These are phyloP conservation scores for Xiphorhynchus erythropygius DNA, from an alignment of 2,797 vertebrate genomes.

Conservation along the genomic window DNA sequence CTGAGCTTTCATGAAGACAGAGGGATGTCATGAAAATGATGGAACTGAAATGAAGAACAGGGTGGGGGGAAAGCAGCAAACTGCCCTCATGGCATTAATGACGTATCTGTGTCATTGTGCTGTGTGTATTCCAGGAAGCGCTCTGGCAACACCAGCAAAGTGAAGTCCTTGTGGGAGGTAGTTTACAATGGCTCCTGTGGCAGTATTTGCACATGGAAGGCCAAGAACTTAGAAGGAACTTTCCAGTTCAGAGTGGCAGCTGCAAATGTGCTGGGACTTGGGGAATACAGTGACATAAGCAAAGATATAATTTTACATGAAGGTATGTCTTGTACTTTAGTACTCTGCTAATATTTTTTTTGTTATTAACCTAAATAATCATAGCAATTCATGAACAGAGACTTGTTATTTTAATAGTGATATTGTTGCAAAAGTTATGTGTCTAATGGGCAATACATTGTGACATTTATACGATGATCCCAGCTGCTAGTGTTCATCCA, in stretches of 20 bases:
- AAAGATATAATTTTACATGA: conserved; percentile 48
- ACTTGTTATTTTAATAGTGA: not conserved
- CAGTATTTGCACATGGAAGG: conserved; percentile 73
- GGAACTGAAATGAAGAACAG: not conserved
- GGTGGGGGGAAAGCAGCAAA: not conserved
- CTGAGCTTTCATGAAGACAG: not conserved
- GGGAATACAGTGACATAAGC: conserved; percentile 73
- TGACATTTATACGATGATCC: not conserved
- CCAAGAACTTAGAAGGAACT: conserved; percentile 66
- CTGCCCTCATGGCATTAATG: not conserved
- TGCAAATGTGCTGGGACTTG: conserved; percentile 73
- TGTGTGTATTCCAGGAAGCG: conserved; percentile 46
- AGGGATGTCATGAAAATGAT: not conserved
- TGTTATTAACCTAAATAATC: not conserved
- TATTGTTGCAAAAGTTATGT: not conserved
- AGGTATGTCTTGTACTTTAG: conserved; percentile 49
- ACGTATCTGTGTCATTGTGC: not conserved
- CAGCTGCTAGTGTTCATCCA: not conserved
- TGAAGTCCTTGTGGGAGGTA: conserved; percentile 49
- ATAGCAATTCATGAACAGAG: not conserved
- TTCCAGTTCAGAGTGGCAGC: conserved; percentile 77
- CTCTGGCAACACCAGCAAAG: conserved; percentile 28
- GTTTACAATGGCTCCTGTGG: conserved; percentile 75
- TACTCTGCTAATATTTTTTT: not conserved
- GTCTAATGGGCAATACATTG: not conserved